Base-by-base conservation (phyloP, 2,888 invertebrate genomes). In the Drosophila kanekoi region DNA sequence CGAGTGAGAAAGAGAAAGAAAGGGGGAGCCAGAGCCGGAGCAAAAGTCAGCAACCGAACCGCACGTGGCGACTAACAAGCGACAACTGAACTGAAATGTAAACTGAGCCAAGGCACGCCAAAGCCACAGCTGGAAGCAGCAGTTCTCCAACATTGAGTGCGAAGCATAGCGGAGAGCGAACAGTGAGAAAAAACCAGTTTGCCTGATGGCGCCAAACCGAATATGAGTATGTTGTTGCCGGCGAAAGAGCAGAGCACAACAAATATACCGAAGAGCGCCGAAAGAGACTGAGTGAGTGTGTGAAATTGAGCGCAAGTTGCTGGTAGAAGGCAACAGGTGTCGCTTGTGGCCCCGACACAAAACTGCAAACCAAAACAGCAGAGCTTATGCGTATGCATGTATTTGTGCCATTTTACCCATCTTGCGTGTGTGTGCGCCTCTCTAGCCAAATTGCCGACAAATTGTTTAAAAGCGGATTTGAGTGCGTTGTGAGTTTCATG, bases 61-160 rank as follows among this genome's bases (percentile, higher is more conserved):
- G 86, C 72, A 82, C 79, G 82, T 73, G 82, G 72, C 87, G 89
- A 87, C 86, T 65, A 73, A 73, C 77, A 79, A 85, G 87, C 87
- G 86, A 87, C 88, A 89, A 85, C 89, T 85, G 66, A 85, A 77
- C 89, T 85, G 66, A 85, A 77, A 48, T 67, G 57, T 58, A 51
- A 71, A 71, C 79, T 67, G 72, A 63, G 72, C 71, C 73, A 69
- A 38, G 44, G 52, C 64, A 65, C 40, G 56, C 33, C 48, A 54
- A 62, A 65, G 72, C 59, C 77, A 58, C 68, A 68, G 60, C 73
- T 77, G 77, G 77, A 79, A 79, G 41, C 59, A 43, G 8, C 44
- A 57, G 54, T 57, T 65, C 63, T 52, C 63, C 66, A 63, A 63
- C 61, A 33, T 62, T 74, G 81, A 81, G 81, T 33, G 71, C 37